These are phyloP conservation scores for Lytechinus pictus DNA, from an alignment of 35 echinoderm and acorn worm genomes.

Conservation along the genomic window DNA sequence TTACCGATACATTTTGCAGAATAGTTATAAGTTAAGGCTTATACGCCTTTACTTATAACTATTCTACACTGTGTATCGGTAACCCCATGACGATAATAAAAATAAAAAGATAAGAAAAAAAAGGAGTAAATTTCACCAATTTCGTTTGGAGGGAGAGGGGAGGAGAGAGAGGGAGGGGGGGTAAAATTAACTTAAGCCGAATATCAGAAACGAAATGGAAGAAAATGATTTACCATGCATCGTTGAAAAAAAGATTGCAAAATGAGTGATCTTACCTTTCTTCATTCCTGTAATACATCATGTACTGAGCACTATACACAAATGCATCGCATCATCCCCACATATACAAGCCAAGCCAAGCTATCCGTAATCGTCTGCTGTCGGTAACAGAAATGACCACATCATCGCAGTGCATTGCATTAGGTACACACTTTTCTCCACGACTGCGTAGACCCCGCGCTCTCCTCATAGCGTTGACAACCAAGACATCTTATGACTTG, in stretches of 20 bases:
- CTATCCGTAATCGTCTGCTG: not conserved
- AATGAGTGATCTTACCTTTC: not conserved
- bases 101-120: no score
- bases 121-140: no score
- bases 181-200: not conserved
- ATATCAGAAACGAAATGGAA: not conserved
- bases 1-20: no score
- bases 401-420: not conserved
- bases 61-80: no score
- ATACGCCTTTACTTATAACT: no score
- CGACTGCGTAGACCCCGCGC: not conserved
- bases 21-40: no score
- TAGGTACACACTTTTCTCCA: no score
- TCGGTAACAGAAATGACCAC: not conserved
- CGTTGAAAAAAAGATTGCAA: not conserved
- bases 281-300: not conserved
- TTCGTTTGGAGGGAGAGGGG: not conserved
- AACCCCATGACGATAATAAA: no score
- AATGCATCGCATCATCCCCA: not conserved
- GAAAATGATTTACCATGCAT: not conserved
- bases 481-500: not conserved
- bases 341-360: not conserved
- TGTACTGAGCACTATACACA: not conserved
- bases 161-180: not conserved
- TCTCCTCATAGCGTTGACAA: not conserved